Evolutionary conservation across 1,140 invertebrate species (phyloP), one percentile per base, ranked within the genome.

Genomic region (Oncopodura yosiiana): DNA sequence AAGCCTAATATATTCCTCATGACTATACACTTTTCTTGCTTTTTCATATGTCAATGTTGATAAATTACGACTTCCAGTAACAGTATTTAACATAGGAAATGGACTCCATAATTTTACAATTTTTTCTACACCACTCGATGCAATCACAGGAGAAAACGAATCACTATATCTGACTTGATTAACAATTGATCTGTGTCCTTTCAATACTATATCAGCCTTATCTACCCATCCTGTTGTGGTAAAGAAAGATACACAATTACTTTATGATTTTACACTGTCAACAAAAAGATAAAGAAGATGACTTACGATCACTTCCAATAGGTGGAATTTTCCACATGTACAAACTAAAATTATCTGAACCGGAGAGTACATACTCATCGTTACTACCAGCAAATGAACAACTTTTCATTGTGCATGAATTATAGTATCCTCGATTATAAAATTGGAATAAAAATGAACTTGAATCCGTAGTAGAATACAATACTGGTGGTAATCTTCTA

Each of bases 351-450:
- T 95, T 90, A 73, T 96, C 93, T 0, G 91, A 94, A 58, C 82
- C 93, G 3, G 88, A 93, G 14, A 94, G 69, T 41, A 95, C 79
- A 69, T 83, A 92, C 74, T 94, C 81, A 68, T 94, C 90, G 37
- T 81, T 77, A 5, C 82, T 79, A 1, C 91, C 92, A n/a, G 87
- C 90, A 75, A 95, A 95, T 45, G 81, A 86, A 66, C 90, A 94
- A 55, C 87, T 93, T 71, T 96, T 96, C 88, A 95, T 94, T 0
- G 92, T 95, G 69, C 91, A 95, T 1, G 88, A 92, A 69, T 95
- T 95, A 63, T 91, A 94, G 69, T 95, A 96, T 53, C 87, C 86
- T 23, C 81, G 77, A 69, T 93, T 86, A 69, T 92, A 87, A 70
- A 96, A 94, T 70, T 92, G 83, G 52, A 81, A 86, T 19, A 86